Evolutionary conservation across 2,797 vertebrate species (phyloP).

Genomic region (Mormyrus proboscirostris): DNA sequence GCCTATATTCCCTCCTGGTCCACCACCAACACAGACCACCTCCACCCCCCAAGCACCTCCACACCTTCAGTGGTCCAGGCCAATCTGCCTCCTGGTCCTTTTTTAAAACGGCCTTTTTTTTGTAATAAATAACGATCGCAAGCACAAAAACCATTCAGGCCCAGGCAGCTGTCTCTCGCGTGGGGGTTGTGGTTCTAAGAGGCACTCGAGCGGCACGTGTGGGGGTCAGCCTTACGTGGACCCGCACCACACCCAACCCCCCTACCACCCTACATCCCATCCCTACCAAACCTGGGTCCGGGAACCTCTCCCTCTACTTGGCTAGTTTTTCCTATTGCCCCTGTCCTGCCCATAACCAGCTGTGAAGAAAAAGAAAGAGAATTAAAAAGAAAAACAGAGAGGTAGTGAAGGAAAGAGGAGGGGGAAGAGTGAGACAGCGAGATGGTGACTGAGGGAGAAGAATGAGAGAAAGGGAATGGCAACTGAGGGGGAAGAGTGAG

Average conservation of each 20-base stretch:
- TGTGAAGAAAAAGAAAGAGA: background rate
- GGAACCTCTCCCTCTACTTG: background rate
- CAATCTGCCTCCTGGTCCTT: conserved; percentile 4
- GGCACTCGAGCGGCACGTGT: conserved; percentile 20
- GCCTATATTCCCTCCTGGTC: conserved; percentile 6
- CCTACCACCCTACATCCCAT: background rate
- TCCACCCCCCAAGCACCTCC: background rate
- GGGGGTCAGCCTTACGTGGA: background rate
- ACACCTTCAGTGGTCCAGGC: conserved; percentile 12
- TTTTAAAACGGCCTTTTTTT: background rate
- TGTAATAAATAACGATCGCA: conserved; percentile 12
- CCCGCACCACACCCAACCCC: background rate
- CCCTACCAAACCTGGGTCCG: background rate
- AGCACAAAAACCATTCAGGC: conserved; percentile 19
- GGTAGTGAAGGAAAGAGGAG: background rate
- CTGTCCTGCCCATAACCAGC: background rate
- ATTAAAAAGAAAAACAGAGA: background rate
- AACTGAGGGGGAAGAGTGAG: background rate
- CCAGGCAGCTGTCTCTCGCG: conserved; percentile 14
- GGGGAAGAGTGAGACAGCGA: background rate
- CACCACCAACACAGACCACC: background rate
- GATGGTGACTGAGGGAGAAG: background rate
- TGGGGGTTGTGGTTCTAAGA: background rate
- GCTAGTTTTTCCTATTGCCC: background rate
- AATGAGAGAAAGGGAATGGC: background rate